phyloP scores from a whole-genome alignment of 2,113 vertebrate species.

The Potamarius usumacintae region DNA sequence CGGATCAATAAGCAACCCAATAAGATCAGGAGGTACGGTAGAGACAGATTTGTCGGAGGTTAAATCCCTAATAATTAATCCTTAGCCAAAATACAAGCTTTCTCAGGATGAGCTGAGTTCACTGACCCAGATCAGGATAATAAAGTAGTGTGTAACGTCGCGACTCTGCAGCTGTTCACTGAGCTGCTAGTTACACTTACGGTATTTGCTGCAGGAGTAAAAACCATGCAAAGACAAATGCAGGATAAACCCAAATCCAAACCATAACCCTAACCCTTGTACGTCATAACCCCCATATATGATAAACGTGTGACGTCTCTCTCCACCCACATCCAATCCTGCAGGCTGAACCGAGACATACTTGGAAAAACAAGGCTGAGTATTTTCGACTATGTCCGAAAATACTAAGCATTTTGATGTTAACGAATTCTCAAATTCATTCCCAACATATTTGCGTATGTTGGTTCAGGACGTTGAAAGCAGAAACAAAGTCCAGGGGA shows the following conservation, averaged over 20 bases:
- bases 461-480: neutral
- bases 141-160: neutral
- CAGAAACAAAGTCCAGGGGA: neutral
- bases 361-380: neutral
- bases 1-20: constrained; percentile 36
- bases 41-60: neutral
- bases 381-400: neutral
- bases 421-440: neutral
- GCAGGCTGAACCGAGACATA: neutral
- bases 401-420: neutral
- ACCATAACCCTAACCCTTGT: no score
- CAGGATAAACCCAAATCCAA: no score
- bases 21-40: constrained; percentile 17
- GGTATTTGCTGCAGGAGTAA: neutral
- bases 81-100: neutral
- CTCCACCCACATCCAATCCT: neutral
- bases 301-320: no score
- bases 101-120: neutral
- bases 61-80: constrained; percentile 13
- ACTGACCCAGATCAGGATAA: constrained; percentile 8
- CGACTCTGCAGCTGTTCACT: neutral
- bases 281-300: no score
- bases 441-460: neutral
- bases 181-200: neutral
- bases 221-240: neutral